Evolutionary conservation across 2,797 vertebrate genomes (phyloP), one percentile per base, ranked within the genome.

Genomic region (Bucorvus abyssinicus): DNA sequence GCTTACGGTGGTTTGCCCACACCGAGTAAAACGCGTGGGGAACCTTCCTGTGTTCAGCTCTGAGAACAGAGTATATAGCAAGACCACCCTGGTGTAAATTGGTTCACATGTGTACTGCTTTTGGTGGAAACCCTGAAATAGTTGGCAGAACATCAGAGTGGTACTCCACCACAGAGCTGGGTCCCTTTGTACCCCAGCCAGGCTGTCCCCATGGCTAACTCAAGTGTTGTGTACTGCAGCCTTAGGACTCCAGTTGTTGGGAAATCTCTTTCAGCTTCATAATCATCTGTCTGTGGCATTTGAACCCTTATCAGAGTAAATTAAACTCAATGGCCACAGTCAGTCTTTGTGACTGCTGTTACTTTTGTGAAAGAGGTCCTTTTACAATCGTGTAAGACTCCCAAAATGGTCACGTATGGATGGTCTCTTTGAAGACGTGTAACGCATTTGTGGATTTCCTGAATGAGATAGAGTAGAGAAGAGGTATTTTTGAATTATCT

Each of bases 201-300:
- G 12, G 20, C 63, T 70, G 88, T 84, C n/a, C 38, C 73, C 18
- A 74, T 82, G 44, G 38, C 79, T 93, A 14, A 70, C 80, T 92
- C 83, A 63, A 32, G 21, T 73, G 21, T 67, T 42, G 32, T 40
- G 10, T 77, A 79, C 68, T 57, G 81, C 42, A 90, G 50, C 14
- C 24, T 55, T 19, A 9, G 14, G 47, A 49, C 29, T 89, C 10
- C 3, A 27, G 40, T 50, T 78, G 56, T 84, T 75, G 63, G 49
- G 53, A 85, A 86, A 82, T 55, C 22, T 83, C 14, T 63, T 88
- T 94, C 63, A 10, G 6, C 57, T 89, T 92, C 63, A 8, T 63
- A 60, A 44, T 44, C 2, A 2, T 55, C 23, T 78, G 4, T 61
- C 87, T 86, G 73, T 92, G 76, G 49, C 34, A 23, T 73, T 82